Percentiles rank a stretch among this genome's conserved stretches.
phyloP scores from a whole-genome alignment of 2,888 invertebrate species.

The Dioctria linearis region DNA sequence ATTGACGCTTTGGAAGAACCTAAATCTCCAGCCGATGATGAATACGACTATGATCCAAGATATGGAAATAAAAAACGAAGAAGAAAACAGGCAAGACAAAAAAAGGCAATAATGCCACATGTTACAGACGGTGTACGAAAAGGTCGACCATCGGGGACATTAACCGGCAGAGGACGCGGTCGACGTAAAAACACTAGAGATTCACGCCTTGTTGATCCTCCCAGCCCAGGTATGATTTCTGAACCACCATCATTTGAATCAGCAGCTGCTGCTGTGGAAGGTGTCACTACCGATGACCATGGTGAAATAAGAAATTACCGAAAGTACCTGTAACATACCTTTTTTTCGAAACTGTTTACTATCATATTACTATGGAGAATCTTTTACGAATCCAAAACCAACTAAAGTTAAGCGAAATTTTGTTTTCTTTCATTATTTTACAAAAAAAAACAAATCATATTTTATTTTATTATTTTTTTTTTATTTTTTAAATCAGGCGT shows the following conservation, averaged over 20 bases:
- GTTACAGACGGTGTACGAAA: slow-evolving; percentile 55
- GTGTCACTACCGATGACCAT: slow-evolving; percentile 61
- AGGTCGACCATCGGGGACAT: slow-evolving; percentile 61
- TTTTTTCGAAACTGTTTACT: slow-evolving; percentile 35
- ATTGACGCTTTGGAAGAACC: slow-evolving; percentile 93
- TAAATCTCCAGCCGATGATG: slow-evolving; percentile 92
- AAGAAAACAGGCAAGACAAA: slow-evolving; percentile 69
- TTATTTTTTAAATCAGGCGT: not conserved
- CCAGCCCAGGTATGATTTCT: slow-evolving; percentile 66
- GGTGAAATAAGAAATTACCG: slow-evolving; percentile 66
- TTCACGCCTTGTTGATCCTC: slow-evolving; percentile 63
- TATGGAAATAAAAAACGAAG: slow-evolving; percentile 71
- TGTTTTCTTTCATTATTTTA: slow-evolving; percentile 1
- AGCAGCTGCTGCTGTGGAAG: slow-evolving; percentile 69
- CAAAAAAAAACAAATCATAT: not conserved
- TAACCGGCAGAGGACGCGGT: slow-evolving; percentile 66
- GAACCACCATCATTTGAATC: slow-evolving; percentile 71
- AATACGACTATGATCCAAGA: slow-evolving; percentile 87
- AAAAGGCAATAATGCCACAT: slow-evolving; percentile 62
- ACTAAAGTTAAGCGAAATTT: slow-evolving; percentile 28
- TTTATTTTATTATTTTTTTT: not conserved
- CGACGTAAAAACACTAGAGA: slow-evolving; percentile 60
- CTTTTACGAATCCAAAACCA: slow-evolving; percentile 25
- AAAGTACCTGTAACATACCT: slow-evolving; percentile 69
- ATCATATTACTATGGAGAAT: slow-evolving; percentile 17